A percentile compares a stretch with the other conserved stretches of the same genome.
These are phyloP conservation scores for Danionella dracula DNA, from an alignment of 2,797 vertebrate species.

Conservation along the genomic window DNA sequence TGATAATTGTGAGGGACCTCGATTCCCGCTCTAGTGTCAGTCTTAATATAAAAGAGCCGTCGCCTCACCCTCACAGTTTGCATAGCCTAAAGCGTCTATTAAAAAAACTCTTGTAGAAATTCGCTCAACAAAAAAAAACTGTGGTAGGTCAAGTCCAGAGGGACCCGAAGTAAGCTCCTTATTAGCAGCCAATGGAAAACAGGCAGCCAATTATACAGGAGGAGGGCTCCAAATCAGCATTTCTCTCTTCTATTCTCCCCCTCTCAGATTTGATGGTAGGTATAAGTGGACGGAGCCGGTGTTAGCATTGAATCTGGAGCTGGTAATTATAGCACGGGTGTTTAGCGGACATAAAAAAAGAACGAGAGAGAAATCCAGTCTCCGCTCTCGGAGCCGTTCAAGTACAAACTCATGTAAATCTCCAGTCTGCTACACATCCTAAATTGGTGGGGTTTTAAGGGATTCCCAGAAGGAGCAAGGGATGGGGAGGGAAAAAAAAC, in stretches of 20 bases:
- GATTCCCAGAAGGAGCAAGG: constrained; percentile 88
- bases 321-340: constrained; percentile 98
- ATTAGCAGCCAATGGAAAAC: constrained; percentile 99
- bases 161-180: constrained; percentile 99
- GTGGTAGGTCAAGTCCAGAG: constrained; percentile 99
- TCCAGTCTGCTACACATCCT: constrained; percentile 91
- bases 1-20: no score
- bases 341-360: constrained; percentile 97
- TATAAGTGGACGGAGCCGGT: constrained; percentile 77
- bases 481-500: constrained; percentile 78
- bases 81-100: constrained; percentile 99
- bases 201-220: constrained; percentile 99
- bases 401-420: constrained; percentile 95
- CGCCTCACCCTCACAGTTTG: constrained; percentile 78
- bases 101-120: constrained; percentile 99
- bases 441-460: constrained; percentile 98
- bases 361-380: constrained; percentile 42
- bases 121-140: constrained; percentile 99
- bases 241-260: constrained; percentile 66
- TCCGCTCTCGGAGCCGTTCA: constrained; percentile 87
- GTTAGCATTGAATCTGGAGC: constrained; percentile 80
- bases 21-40: no score
- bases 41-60: no score
- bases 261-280: constrained; percentile 70
- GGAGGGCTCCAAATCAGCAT: constrained; percentile 91